Conservation (phyloP, 2,888 invertebrate genomes). For the Polymixis lichenea region DNA sequence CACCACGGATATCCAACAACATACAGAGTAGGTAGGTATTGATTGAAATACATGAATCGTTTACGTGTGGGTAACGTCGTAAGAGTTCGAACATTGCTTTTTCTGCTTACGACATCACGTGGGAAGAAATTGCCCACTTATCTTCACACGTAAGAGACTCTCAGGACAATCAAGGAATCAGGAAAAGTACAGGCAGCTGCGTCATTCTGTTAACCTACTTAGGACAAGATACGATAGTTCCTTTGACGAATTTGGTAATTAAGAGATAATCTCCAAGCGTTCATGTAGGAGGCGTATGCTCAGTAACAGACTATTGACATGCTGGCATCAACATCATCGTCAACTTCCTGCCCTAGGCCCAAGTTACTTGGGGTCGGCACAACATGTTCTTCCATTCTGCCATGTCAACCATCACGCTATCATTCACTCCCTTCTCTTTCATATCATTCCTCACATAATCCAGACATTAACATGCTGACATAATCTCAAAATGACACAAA, state of each 20-base stretch:
- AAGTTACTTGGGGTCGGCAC: too few relatives aligned
- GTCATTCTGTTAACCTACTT: background rate
- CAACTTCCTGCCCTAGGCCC: background rate
- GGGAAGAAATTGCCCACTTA: background rate
- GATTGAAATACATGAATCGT: background rate
- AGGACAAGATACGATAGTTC: background rate
- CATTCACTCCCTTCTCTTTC: too few relatives aligned
- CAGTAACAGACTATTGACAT: background rate
- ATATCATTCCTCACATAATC: background rate
- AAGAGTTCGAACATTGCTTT: constrained; percentile 5
- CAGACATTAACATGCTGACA: background rate
- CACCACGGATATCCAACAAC: background rate
- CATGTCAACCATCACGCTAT: too few relatives aligned
- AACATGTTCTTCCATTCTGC: too few relatives aligned
- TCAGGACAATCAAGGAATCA: background rate
- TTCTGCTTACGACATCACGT: constrained; percentile 8
- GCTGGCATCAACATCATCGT: background rate
- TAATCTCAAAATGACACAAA: background rate
- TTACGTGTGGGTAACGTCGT: background rate
- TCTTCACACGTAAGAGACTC: background rate
- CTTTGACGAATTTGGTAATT: background rate
- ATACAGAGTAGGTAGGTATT: background rate
- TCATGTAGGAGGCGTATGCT: background rate
- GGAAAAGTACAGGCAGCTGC: background rate
- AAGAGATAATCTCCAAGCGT: background rate